Conservation (phyloP, 30 jellyfish, hydroid and myxozoan genomes). For the Calvadosia cruxmelitensis region DNA sequence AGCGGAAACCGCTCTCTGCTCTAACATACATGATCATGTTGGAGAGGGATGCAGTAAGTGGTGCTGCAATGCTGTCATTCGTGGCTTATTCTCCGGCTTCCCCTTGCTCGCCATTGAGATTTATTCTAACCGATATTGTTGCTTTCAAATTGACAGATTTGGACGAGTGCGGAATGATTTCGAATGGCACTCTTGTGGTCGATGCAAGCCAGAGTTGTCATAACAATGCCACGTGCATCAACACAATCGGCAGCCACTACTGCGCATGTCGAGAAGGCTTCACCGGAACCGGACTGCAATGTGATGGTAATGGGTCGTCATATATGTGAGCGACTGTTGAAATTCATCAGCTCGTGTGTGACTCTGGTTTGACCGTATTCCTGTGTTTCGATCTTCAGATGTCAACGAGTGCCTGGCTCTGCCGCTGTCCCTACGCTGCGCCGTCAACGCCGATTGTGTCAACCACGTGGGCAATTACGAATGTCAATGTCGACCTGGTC, state of each 20-base stretch:
- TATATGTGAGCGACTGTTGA: background rate
- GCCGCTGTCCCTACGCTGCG: slow-evolving; percentile 35
- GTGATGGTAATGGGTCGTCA: background rate
- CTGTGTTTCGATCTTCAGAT: slow-evolving; percentile 8
- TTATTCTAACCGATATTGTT: too few species aligned
- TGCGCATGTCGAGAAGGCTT: slow-evolving; percentile 17
- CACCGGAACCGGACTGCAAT: background rate
- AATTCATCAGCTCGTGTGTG: slow-evolving; percentile 7
- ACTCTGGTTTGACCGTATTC: background rate
- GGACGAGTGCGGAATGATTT: background rate
- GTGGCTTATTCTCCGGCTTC: background rate
- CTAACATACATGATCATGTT: too few species aligned
- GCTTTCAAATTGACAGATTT: background rate
- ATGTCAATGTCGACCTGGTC: slow-evolving; percentile 65
- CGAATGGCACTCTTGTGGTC: background rate
- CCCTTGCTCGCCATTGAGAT: background rate
- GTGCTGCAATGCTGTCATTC: background rate
- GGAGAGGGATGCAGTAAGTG: too few species aligned
- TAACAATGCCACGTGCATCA: background rate
- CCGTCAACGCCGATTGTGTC: slow-evolving; percentile 46
- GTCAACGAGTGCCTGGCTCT: slow-evolving; percentile 29
- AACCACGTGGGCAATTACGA: slow-evolving; percentile 41
- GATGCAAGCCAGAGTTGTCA: background rate
- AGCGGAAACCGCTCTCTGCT: too few species aligned
- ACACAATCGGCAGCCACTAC: slow-evolving; percentile 13